Evolutionary conservation across 2,113 vertebrate species (phyloP).

Genomic region (Zapornia atra): DNA sequence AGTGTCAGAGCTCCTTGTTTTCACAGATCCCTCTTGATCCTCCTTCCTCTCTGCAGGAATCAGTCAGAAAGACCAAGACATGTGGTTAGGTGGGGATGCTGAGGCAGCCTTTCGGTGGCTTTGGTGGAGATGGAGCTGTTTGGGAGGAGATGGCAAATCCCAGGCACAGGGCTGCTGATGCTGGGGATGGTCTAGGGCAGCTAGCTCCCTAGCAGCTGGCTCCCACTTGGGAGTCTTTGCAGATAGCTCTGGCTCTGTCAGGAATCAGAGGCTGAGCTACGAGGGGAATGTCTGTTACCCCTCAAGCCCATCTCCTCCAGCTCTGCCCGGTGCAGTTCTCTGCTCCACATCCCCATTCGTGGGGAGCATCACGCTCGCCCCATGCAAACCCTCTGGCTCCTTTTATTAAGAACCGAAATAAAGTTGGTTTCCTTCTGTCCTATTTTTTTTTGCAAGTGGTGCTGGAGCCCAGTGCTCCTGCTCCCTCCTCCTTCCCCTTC

Average conservation of each 20-base stretch:
- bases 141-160: background rate
- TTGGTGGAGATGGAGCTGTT: background rate
- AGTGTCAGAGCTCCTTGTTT: background rate
- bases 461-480: background rate
- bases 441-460: background rate
- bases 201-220: slow-evolving; percentile 31
- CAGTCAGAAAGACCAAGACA: background rate
- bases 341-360: background rate
- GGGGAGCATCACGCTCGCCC: background rate
- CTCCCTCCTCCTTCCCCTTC: background rate
- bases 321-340: background rate
- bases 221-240: background rate
- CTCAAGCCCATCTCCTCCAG: background rate
- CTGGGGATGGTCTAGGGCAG: background rate
- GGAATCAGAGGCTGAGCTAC: background rate
- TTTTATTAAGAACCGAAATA: background rate
- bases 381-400: background rate
- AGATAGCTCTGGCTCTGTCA: background rate
- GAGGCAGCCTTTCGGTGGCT: background rate
- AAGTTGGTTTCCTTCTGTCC: slow-evolving; percentile 8
- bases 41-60: background rate
- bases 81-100: background rate
- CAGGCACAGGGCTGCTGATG: background rate
- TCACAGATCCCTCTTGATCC: background rate
- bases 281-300: background rate